Evolutionary conservation across 2,113 vertebrate genomes (phyloP).

Genomic region (Salminus brasiliensis): DNA sequence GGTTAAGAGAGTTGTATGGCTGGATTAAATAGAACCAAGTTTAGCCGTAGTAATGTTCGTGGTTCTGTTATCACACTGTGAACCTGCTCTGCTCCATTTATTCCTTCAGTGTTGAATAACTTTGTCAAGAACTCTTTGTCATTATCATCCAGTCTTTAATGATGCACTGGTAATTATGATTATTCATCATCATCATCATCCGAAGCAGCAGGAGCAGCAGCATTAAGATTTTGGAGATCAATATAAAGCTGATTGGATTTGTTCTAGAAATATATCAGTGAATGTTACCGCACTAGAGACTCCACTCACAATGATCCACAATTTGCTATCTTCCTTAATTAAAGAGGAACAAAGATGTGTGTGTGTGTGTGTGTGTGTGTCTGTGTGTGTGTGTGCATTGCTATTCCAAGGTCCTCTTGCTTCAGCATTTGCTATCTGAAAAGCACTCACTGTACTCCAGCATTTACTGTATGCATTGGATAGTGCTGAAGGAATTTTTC

Average conservation of each 20-base stretch:
- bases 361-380: slow-evolving; percentile 3
- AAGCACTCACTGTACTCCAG: background rate
- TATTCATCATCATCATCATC: background rate
- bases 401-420: background rate
- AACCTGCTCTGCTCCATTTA: background rate
- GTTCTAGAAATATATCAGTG: background rate
- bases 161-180: background rate
- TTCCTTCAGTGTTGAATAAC: background rate
- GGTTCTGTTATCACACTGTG: no score
- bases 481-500: background rate
- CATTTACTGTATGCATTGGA: background rate
- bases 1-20: no score
- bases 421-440: background rate
- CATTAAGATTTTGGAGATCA: background rate
- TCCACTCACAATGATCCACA: slow-evolving; percentile 18
- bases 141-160: background rate
- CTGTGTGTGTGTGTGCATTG: background rate
- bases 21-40: no score
- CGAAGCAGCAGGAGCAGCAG: no score
- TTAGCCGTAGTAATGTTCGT: no score
- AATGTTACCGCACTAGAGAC: background rate
- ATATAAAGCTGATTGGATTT: background rate
- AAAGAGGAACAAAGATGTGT: slow-evolving; percentile 36
- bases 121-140: background rate
- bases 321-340: slow-evolving; percentile 51